phyloP scores from a whole-genome alignment of 2,888 invertebrate genomes.

The Drosophila nr. fundita region DNA sequence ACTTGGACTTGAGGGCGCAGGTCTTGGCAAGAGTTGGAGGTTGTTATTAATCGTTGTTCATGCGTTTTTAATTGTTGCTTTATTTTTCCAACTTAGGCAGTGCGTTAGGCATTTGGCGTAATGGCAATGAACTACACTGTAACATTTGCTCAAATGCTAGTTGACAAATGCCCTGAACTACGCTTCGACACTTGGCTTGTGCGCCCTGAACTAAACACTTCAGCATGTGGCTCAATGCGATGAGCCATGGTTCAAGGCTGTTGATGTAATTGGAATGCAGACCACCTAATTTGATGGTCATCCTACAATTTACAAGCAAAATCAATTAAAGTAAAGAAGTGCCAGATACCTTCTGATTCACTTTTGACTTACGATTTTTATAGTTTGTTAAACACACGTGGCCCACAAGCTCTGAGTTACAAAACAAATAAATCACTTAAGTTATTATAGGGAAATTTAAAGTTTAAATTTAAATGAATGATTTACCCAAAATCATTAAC shows the following conservation, averaged over 20 bases:
- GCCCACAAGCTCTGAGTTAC: neutral
- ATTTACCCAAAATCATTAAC: neutral
- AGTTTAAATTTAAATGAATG: neutral
- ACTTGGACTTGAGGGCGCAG: slow-evolving; percentile 36
- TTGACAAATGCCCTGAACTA: slow-evolving; percentile 53
- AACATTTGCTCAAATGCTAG: slow-evolving; percentile 49
- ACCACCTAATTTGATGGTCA: neutral
- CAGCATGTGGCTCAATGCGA: slow-evolving; percentile 31
- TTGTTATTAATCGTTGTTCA: slow-evolving; percentile 28
- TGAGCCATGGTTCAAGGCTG: slow-evolving; percentile 62
- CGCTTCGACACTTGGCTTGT: slow-evolving; percentile 35
- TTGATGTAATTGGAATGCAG: slow-evolving; percentile 12
- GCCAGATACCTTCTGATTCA: fast-evolving
- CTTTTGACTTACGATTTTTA: neutral
- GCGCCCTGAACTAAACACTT: too few relatives aligned
- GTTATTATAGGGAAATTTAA: neutral
- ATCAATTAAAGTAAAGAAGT: neutral
- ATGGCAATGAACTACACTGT: slow-evolving; percentile 67
- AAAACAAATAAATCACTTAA: neutral
- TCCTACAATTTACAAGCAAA: neutral
- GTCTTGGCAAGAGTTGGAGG: slow-evolving; percentile 23
- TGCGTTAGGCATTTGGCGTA: slow-evolving; percentile 52
- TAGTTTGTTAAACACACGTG: neutral
- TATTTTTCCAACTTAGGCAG: slow-evolving; percentile 25
- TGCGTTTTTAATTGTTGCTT: slow-evolving; percentile 25